phyloP scores from a whole-genome alignment of 2,888 invertebrate genomes.

The Conistra vaccinii region DNA sequence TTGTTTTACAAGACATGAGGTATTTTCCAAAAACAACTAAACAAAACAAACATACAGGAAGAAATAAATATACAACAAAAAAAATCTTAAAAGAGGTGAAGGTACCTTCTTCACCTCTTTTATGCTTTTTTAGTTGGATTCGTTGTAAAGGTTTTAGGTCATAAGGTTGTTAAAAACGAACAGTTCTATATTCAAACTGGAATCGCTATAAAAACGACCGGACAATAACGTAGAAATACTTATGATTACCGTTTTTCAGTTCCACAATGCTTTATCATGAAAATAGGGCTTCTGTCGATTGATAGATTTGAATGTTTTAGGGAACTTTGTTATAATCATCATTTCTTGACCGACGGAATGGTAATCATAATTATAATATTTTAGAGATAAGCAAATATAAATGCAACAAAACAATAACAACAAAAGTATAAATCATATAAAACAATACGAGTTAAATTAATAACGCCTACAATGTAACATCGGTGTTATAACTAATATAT shows the following conservation, averaged over 20 bases:
- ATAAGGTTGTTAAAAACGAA: neutral
- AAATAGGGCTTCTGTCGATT: neutral
- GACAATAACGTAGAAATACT: too few relatives aligned
- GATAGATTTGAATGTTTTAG: neutral
- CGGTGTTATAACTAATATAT: conserved; percentile 62
- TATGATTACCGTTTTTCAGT: neutral
- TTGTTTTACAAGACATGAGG: neutral
- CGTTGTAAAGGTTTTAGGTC: neutral
- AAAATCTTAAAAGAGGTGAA: neutral
- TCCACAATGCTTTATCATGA: neutral
- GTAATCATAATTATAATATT: neutral
- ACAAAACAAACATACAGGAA: neutral
- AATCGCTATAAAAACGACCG: too few relatives aligned
- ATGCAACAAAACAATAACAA: neutral
- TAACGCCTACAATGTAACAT: conserved; percentile 43
- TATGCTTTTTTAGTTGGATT: neutral
- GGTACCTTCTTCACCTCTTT: neutral
- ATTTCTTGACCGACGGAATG: neutral
- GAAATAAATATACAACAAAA: too few relatives aligned
- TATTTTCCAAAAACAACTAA: neutral
- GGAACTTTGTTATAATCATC: neutral
- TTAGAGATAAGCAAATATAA: neutral
- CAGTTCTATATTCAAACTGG: neutral
- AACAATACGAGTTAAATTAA: conserved; percentile 50
- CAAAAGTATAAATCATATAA: conserved; percentile 35